Conservation (phyloP, 2,797 vertebrate genomes). For the Myotis myotis region DNA sequence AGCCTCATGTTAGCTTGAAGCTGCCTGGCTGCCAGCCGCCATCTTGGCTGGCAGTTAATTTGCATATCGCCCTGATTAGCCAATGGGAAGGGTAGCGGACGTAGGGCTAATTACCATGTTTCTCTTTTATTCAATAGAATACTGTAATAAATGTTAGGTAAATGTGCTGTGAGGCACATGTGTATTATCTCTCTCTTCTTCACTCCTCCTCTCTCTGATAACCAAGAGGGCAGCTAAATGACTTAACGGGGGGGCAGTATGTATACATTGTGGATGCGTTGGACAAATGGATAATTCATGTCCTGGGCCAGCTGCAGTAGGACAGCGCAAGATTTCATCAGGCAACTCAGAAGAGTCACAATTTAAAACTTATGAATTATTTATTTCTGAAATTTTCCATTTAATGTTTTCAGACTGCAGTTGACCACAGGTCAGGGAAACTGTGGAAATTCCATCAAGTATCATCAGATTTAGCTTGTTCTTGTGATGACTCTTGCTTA, state of each 20-base stretch:
- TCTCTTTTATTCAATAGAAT: too few relatives aligned
- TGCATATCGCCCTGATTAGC: too few relatives aligned
- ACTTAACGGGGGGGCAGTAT: not conserved
- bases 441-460: not conserved
- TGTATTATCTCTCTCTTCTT: not conserved
- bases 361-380: not conserved
- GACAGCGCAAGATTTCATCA: not conserved
- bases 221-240: not conserved
- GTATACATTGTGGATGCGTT: not conserved
- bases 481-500: not conserved
- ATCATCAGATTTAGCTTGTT: slow-evolving; percentile 43
- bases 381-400: not conserved
- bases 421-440: not conserved
- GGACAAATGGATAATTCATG: not conserved
- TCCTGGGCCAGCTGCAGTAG: not conserved
- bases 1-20: too few relatives aligned
- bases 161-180: not conserved
- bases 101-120: too few relatives aligned
- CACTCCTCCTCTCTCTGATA: not conserved
- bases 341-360: not conserved
- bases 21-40: too few relatives aligned
- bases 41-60: too few relatives aligned
- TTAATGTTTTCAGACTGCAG: not conserved
- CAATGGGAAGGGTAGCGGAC: too few relatives aligned
- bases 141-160: not conserved